Conservation (phyloP, 2,113 vertebrate species). For the Phoenicopterus ruber region DNA sequence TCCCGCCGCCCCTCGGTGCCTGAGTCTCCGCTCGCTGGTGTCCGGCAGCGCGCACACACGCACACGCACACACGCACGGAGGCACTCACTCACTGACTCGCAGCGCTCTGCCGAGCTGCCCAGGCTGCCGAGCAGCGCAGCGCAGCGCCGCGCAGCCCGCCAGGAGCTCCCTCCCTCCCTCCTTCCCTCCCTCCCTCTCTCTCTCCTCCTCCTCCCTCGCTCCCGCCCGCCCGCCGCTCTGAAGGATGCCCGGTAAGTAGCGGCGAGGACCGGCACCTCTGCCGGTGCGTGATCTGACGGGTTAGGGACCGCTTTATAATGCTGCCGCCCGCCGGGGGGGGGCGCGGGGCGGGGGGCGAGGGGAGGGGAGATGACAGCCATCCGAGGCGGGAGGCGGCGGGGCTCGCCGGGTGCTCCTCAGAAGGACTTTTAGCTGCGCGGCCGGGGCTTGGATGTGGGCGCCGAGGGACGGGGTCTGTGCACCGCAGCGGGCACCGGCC, state of each 20-base stretch:
- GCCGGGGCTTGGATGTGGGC: conserved; percentile 22
- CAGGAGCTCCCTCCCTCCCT: not conserved
- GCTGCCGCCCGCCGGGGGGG: not conserved
- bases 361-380: conserved; percentile 23
- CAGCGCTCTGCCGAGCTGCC: not conserved
- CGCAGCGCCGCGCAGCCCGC: not conserved
- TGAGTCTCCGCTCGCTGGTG: not conserved
- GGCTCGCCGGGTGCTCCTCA: not conserved
- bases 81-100: not conserved
- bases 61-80: not conserved
- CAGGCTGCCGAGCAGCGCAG: not conserved
- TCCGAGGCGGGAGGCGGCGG: not conserved
- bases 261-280: not conserved
- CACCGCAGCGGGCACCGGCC: not conserved
- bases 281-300: not conserved
- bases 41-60: not conserved
- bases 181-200: not conserved
- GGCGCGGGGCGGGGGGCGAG: not conserved
- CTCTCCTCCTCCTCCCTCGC: not conserved
- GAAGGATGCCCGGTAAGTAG: conserved; percentile 23
- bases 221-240: not conserved
- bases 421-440: conserved; percentile 36
- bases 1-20: not conserved
- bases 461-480: not conserved
- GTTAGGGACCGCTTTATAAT: not conserved